Evolutionary conservation across 2,888 invertebrate genomes (phyloP), one percentile per base, ranked within the genome.

Genomic region (Strigamia transsilvanica): DNA sequence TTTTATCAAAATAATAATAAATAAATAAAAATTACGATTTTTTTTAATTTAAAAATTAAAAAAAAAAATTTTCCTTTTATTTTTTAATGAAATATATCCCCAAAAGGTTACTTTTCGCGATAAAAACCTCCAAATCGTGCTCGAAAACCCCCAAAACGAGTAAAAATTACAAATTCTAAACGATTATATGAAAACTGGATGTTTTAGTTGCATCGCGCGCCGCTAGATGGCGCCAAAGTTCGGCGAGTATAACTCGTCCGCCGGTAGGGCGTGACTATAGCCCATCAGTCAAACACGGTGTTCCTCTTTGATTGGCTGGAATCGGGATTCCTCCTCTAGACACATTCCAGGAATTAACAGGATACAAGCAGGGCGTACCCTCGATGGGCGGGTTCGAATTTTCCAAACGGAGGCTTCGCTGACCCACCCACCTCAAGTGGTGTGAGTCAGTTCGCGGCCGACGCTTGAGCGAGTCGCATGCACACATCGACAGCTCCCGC

Each of bases 331-430:
- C 61, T 61, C 61, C 61, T 61, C 61, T 23, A 21, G 61, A 61
- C 21, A 61, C 61, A 21, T 61, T 61, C 61, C 61, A 61, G 61
- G 61, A 61, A 61, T 61, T 61, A 61, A 23, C 61, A 61, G 61
- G 61, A 61, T 61, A 61, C 61, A 61, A 18, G 61, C 18, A 5
- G 61, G 34, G 61, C 61, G 61, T 61, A 21, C 18, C 61, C 23
- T 3, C n/a, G 18, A 21, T 61, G 23, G 61, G 61, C 61, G 61
- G 61, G 61, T 61, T 61, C 3, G 61, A 5, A 61, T 61, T 61
- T 61, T 61, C 61, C 61, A 61, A 61, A 61, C 61, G 61, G 61
- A 61, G 61, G 61, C 61, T 61, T 23, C 61, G 61, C 23, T 61
- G 61, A 61, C 18, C 61, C 61, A 61, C 61, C 61, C 61, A 61